These are phyloP conservation scores for Lanius collurio DNA, from an alignment of 2,113 vertebrate species.

Conservation along the genomic window DNA sequence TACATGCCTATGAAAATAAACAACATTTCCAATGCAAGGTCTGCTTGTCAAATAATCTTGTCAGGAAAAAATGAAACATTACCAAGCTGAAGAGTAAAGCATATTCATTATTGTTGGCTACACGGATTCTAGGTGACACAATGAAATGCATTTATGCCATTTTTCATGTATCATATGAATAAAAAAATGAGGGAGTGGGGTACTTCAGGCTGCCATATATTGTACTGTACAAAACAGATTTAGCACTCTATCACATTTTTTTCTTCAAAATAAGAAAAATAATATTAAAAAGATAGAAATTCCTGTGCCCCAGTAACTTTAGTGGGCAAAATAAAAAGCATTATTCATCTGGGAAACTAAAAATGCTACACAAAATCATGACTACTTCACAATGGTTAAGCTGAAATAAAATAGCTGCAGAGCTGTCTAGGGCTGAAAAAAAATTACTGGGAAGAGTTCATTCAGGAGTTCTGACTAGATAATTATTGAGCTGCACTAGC, in stretches of 20 bases:
- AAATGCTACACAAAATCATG: conserved; percentile 36
- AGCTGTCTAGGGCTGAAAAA: neutral
- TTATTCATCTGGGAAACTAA: conserved; percentile 68
- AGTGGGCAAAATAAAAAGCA: conserved; percentile 61
- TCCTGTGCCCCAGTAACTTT: conserved; percentile 2
- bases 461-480: conserved; percentile 62
- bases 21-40: conserved; percentile 74
- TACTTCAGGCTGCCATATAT: conserved; percentile 58
- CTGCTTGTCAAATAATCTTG: conserved; percentile 80
- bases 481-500: conserved; percentile 63
- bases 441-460: conserved; percentile 48
- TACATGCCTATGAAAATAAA: conserved; percentile 81
- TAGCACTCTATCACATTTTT: conserved; percentile 40
- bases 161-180: conserved; percentile 76
- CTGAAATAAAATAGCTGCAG: conserved; percentile 23
- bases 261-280: conserved; percentile 51
- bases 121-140: conserved; percentile 74
- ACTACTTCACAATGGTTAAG: conserved; percentile 2
- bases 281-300: neutral
- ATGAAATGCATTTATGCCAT: conserved; percentile 76
- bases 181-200: conserved; percentile 64
- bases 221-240: conserved; percentile 63
- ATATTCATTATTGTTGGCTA: conserved; percentile 76
- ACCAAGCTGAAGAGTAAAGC: conserved; percentile 68
- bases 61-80: conserved; percentile 78